phyloP scores from a whole-genome alignment of 30 jellyfish, hydroid and myxozoan genomes.

The Aurelia aurita complex sp. Pacific region DNA sequence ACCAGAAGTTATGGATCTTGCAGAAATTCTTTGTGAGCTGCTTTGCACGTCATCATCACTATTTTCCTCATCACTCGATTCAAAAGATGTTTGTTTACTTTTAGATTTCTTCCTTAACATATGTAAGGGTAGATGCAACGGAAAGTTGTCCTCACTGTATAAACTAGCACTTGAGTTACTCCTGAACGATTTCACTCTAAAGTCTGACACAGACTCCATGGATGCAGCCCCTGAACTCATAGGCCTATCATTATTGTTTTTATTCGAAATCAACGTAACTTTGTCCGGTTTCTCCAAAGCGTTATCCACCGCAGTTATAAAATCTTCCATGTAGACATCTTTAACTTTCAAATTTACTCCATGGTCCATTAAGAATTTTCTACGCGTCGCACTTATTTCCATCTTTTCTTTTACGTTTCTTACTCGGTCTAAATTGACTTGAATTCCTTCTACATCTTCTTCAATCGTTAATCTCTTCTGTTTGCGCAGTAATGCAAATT shows the following conservation, averaged over 20 bases:
- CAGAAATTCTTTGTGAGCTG: not conserved
- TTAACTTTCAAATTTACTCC: conserved; percentile 50
- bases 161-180: not conserved
- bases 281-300: conserved; percentile 7
- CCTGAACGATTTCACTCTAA: not conserved
- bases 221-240: not conserved
- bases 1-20: not conserved
- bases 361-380: conserved; percentile 59
- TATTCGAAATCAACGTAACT: not conserved
- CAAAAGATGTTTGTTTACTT: not conserved
- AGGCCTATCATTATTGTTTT: not conserved
- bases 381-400: conserved; percentile 53
- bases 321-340: conserved; percentile 63
- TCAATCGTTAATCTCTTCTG: conserved; percentile 5
- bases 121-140: conserved; percentile 43
- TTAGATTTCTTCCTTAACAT: conserved; percentile 28
- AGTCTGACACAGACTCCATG: not conserved
- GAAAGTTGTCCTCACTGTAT: conserved; percentile 22
- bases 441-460: conserved; percentile 49
- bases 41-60: not conserved
- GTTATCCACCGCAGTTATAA: conserved; percentile 61
- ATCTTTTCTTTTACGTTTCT: conserved; percentile 39
- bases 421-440: conserved; percentile 11
- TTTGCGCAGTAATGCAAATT: conserved; percentile 5
- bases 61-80: conserved; percentile 12